A percentile compares a stretch with the other conserved stretches of the same genome.
Evolutionary conservation across 2,888 invertebrate species (phyloP).

Genomic region (Megamerina dolium): DNA sequence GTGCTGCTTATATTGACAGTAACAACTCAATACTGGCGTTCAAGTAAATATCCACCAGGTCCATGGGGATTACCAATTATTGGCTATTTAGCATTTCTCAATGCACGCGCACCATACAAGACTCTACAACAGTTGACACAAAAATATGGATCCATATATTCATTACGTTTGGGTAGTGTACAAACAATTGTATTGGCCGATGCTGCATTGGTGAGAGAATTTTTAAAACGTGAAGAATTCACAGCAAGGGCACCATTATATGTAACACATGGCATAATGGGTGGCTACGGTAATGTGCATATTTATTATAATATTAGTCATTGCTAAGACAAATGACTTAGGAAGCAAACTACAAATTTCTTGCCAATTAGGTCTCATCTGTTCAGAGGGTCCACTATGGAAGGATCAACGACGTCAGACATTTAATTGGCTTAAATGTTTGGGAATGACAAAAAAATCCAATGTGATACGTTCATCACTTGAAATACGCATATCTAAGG

Average conservation of each 20-base stretch:
- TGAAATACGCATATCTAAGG: conserved; percentile 59
- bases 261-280: conserved; percentile 80
- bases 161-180: conserved; percentile 67
- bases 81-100: conserved; percentile 72
- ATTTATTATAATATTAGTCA: neutral
- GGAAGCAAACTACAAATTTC: conserved; percentile 18
- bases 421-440: conserved; percentile 63
- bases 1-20: conserved; percentile 5
- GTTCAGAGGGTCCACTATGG: conserved; percentile 76
- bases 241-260: conserved; percentile 72
- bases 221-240: conserved; percentile 65
- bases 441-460: conserved; percentile 64
- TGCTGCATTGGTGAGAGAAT: conserved; percentile 63
- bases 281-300: conserved; percentile 61
- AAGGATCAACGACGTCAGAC: conserved; percentile 74
- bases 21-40: neutral
- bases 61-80: conserved; percentile 70
- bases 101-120: conserved; percentile 62
- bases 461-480: conserved; percentile 57
- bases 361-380: conserved; percentile 84
- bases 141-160: conserved; percentile 69
- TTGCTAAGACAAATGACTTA: conserved; percentile 23
- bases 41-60: conserved; percentile 57
- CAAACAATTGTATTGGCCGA: conserved; percentile 74
- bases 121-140: conserved; percentile 62